Base-by-base conservation (phyloP, 2,797 vertebrate genomes). In the Acipenser oxyrinchus region DNA sequence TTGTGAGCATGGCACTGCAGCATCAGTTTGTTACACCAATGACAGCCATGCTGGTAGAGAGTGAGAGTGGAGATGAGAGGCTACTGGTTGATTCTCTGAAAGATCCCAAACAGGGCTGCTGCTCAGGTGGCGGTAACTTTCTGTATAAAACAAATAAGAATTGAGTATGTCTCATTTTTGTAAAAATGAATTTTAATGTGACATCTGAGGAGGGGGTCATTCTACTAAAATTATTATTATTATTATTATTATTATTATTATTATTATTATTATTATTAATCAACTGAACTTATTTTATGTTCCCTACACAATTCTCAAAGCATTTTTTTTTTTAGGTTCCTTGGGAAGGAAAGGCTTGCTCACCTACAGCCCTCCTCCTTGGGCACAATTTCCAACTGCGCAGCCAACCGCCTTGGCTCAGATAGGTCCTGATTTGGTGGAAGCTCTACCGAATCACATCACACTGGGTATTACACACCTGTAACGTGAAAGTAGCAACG, bases 11-110 rank as follows among this genome's bases (percentile, higher is more conserved):
- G 83, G 91, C 92, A 4, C 77, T 95, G 59, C 91, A 95, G 62
- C 95, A 99, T 69, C 94, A 97, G 70, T 92, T 99, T 0, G 93
- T 99, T 66, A 99, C 96, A 0, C 97, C 96, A 0, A 88, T 98
- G 59, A 98, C 95, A 0, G 83, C 96, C 0, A 81, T 99, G 90
- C 78, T 99, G 76, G 94, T 98, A 50, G 94, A 98, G 84, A 96
- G 88, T 0, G 79, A 90, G 0, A 87, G 87, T 0, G 86, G 81
- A 57, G 82, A 75, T 0, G 95, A 98, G 78, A 90, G 91, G 73
- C 89, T 99, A 86, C 79, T 99, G 77, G 95, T 94, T 0, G 95
- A 97, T 68, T 88, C 93, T 1, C 93, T 94, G 0, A 93, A 80
- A 10, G 89, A 93, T 78, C 87, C 87, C 58, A 93, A 89, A 69